phyloP scores from a whole-genome alignment of 1,140 invertebrate species.

The Augochlora pura region DNA sequence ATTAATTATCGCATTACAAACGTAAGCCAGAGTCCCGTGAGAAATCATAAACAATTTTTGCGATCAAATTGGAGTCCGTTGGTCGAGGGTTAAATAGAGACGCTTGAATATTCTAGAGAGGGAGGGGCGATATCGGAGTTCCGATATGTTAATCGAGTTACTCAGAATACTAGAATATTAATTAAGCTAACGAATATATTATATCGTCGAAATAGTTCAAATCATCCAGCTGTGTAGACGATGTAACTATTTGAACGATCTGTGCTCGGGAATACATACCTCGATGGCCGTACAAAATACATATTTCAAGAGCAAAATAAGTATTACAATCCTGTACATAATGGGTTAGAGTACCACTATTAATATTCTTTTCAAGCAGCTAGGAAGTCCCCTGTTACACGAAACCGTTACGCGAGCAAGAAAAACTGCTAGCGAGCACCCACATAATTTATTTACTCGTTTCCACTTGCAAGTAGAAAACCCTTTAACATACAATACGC shows the following conservation, averaged over 20 bases:
- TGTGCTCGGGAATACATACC: not conserved
- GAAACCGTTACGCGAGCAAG: too few relatives aligned
- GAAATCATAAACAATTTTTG: too few relatives aligned
- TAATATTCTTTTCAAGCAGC: not conserved
- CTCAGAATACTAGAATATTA: not conserved
- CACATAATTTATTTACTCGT: not conserved
- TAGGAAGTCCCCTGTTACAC: too few relatives aligned
- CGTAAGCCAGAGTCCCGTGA: too few relatives aligned
- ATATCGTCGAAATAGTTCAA: not conserved
- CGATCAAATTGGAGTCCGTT: too few relatives aligned
- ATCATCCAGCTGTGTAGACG: not conserved
- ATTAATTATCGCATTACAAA: too few relatives aligned
- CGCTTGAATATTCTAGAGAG: too few relatives aligned
- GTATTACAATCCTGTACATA: too few relatives aligned
- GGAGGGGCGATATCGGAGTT: not conserved
- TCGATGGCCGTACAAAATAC: not conserved
- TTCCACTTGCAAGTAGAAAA: not conserved
- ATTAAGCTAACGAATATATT: not conserved
- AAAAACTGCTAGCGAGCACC: not conserved
- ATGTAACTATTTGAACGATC: not conserved
- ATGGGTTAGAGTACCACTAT: too few relatives aligned
- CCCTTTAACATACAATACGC: slow-evolving; percentile 2
- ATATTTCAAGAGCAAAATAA: not conserved
- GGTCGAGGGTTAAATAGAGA: too few relatives aligned
- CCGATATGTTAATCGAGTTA: not conserved